Evolutionary conservation across 2,797 vertebrate genomes (phyloP).

Genomic region (Synaphobranchus kaupii): DNA sequence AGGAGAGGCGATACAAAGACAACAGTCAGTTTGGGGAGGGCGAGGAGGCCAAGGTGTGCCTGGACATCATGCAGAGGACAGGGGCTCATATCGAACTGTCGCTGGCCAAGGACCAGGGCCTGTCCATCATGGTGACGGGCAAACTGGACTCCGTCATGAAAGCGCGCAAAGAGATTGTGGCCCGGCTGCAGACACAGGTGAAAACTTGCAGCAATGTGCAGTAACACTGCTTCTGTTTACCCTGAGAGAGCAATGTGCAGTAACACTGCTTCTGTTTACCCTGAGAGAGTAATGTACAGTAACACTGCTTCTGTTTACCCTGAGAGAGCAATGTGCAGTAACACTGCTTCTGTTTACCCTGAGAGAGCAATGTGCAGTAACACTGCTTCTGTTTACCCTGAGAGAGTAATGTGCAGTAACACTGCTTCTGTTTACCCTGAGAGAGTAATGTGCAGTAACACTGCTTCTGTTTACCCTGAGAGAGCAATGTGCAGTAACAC

Average conservation of each 20-base stretch:
- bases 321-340: no score
- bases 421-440: no score
- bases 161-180: conserved; percentile 80
- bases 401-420: no score
- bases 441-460: no score
- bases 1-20: conserved; percentile 83
- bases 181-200: conserved; percentile 81
- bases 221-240: neutral
- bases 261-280: no score
- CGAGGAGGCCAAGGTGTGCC: conserved; percentile 79
- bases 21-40: conserved; percentile 82
- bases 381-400: no score
- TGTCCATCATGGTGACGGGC: conserved; percentile 83
- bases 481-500: no score
- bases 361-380: no score
- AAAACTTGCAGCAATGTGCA: neutral
- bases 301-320: no score
- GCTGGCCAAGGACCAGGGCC: conserved; percentile 80
- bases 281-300: no score
- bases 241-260: neutral
- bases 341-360: no score
- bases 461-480: no score
- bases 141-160: conserved; percentile 82
- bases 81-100: conserved; percentile 83
- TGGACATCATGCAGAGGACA: conserved; percentile 82